Percentiles rank a stretch among this genome's conserved stretches.
These are phyloP conservation scores for Drosophila albomicans DNA, from an alignment of 1,140 invertebrate species.

Conservation along the genomic window DNA sequence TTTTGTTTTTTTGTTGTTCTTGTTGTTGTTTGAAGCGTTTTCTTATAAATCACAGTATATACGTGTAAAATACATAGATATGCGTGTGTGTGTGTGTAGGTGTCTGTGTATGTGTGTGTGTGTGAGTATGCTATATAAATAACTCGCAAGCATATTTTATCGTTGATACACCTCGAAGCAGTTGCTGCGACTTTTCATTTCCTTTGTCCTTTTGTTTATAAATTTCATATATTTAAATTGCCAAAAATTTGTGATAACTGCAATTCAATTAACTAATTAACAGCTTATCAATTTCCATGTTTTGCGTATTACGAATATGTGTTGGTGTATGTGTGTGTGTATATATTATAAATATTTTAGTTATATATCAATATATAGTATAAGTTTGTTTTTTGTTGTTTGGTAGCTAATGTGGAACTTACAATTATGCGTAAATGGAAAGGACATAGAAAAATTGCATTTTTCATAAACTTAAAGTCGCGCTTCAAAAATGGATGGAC, in stretches of 20 bases:
- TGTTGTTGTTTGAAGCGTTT: constrained; percentile 72
- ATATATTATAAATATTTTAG: constrained; percentile 31
- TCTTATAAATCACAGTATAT: constrained; percentile 83
- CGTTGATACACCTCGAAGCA: constrained; percentile 62
- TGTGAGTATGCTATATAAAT: constrained; percentile 58
- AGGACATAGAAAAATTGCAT: constrained; percentile 77
- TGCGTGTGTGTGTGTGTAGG: constrained; percentile 50
- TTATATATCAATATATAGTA: constrained; percentile 37
- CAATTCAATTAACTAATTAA: constrained; percentile 81
- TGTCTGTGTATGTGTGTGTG: constrained; percentile 34
- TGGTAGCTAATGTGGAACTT: constrained; percentile 52
- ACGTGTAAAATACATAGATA: constrained; percentile 81
- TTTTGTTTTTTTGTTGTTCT: constrained; percentile 49
- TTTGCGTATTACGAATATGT: not conserved
- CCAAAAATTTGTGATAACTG: constrained; percentile 61
- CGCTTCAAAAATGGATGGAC: constrained; percentile 79
- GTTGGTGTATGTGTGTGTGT: constrained; percentile 16
- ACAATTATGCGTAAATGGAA: constrained; percentile 62
- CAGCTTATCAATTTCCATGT: constrained; percentile 66
- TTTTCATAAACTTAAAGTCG: constrained; percentile 76
- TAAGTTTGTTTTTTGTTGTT: constrained; percentile 18
- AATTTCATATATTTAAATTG: constrained; percentile 15
- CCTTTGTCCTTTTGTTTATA: constrained; percentile 11
- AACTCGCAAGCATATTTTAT: constrained; percentile 72
- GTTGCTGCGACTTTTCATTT: constrained; percentile 31